These are phyloP conservation scores for Rhynchonema sp. DNA, from an alignment of 2,888 invertebrate genomes.

Conservation along the genomic window DNA sequence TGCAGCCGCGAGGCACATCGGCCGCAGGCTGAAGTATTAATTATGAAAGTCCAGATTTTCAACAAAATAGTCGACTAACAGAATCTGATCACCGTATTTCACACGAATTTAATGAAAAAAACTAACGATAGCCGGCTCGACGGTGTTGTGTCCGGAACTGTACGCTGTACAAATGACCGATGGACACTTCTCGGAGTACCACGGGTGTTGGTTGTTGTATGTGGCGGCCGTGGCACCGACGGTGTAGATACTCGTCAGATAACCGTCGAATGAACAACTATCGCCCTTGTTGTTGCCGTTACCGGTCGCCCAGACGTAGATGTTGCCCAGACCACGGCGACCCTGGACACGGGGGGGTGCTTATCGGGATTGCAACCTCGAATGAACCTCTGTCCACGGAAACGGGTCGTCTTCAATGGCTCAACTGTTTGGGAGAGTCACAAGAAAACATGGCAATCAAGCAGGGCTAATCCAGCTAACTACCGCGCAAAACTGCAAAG, in stretches of 20 bases:
- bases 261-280: background rate
- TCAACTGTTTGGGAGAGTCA: too few species aligned
- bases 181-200: background rate
- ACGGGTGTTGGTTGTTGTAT: background rate
- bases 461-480: too few species aligned
- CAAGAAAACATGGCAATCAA: too few species aligned
- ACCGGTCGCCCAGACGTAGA: background rate
- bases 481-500: too few species aligned
- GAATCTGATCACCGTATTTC: too few species aligned
- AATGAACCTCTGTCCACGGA: too few species aligned
- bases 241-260: background rate
- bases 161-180: background rate
- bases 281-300: background rate
- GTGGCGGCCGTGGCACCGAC: background rate
- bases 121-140: background rate
- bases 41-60: too few species aligned
- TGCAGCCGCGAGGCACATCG: background rate
- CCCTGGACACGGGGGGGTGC: too few species aligned
- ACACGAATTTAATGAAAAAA: background rate
- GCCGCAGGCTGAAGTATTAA: background rate
- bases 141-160: background rate
- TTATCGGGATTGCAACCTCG: too few species aligned
- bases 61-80: too few species aligned
- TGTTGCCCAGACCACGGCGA: background rate
- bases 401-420: too few species aligned